Base-by-base conservation (phyloP, 2,888 invertebrate genomes). In the Ischnus inquisitorius region DNA sequence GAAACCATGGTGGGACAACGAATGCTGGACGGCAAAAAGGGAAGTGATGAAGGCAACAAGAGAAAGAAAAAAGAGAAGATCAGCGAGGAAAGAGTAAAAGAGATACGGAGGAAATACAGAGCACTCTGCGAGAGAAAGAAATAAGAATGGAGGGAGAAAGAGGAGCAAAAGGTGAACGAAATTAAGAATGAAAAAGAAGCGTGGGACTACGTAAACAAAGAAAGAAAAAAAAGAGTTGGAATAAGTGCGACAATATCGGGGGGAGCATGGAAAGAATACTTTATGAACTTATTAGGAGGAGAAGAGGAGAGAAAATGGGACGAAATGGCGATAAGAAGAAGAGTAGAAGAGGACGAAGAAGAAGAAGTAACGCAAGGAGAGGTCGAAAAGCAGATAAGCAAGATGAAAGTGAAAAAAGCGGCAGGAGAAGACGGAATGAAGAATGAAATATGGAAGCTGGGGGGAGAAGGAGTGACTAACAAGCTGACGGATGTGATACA, bases 291-390 rank as follows among this genome's bases (percentile, higher is more conserved):
- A 28, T 16, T 68, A 2, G 76, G 48, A 65, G 64, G 22, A 57
- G 14, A 16, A n/a, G 67, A 57, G 14, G 12, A 6, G 2, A 48
- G n/a, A 48, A 8, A 19, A 12, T n/a, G 22, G 48, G 68, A 48
- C 22, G 68, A 48, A 28, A 48, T 46, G 62, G 82, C 1, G 85
- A 86, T 12, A 41, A 41, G 16, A 48, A 41, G 34, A 10, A 43
- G 46, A 28, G 28, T 8, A 69, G 12, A 25, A 10, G 16, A 22
- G 46, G 57, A 57, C 14, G 57, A 34, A 25, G 78, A 57, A 14
- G 46, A 65, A 28, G 48, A 57, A 19, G 8, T 74, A n/a, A 67
- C 43, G 2, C 46, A 46, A 0, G 74, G 67, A 34, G 68, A 80
- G 22, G 57, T 80, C 2, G 39, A 41, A 10, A 57, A 43, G 14